Evolutionary conservation across 2,113 vertebrate species (phyloP).

Genomic region (Chloroceryle aenea): DNA sequence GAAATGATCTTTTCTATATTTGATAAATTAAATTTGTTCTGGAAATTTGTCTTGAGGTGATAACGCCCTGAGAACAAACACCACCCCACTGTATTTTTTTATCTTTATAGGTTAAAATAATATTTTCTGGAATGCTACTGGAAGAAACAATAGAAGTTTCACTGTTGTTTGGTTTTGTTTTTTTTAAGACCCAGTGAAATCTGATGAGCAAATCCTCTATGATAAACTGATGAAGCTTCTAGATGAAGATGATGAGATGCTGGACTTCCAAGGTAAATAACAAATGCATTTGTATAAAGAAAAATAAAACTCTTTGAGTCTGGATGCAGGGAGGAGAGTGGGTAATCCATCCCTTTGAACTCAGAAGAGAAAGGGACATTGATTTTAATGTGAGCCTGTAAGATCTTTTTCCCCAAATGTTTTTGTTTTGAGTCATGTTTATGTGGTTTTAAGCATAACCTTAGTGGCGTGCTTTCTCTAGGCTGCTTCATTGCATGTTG

Average conservation of each 20-base stretch:
- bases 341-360: constrained; percentile 1
- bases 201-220: constrained; percentile 76
- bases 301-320: not conserved
- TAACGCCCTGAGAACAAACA: not conserved
- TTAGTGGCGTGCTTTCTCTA: not conserved
- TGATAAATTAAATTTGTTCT: not conserved
- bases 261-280: constrained; percentile 81
- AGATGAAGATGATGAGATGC: constrained; percentile 72
- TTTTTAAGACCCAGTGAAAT: constrained; percentile 70
- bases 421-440: constrained; percentile 23
- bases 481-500: not conserved
- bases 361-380: not conserved
- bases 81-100: not conserved
- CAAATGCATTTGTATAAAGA: not conserved
- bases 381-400: not conserved
- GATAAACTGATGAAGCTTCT: constrained; percentile 76
- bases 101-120: not conserved
- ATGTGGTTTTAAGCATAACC: constrained; percentile 7
- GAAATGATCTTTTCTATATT: not conserved
- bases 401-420: not conserved
- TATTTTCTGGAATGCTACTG: not conserved
- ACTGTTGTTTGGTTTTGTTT: not conserved
- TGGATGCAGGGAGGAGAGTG: not conserved
- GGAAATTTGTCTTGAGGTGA: not conserved
- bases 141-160: not conserved